These are phyloP conservation scores for Allobates femoralis DNA, from an alignment of 2,797 vertebrate species.

Conservation along the genomic window DNA sequence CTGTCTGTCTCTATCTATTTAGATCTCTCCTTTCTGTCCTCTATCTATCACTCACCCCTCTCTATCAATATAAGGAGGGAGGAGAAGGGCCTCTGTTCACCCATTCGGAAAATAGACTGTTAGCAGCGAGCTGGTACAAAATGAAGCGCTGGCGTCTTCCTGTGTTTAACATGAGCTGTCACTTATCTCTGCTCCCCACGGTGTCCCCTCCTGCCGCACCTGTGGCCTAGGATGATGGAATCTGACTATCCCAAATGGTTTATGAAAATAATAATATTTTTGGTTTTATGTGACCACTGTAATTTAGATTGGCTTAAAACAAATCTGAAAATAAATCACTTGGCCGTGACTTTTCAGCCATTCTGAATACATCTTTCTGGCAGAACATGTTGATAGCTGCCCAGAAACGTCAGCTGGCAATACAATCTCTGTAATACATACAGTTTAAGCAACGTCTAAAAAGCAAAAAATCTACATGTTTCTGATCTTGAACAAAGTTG, in stretches of 20 bases:
- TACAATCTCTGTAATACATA: background rate
- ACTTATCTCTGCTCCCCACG: constrained; percentile 41
- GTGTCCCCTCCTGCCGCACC: fast-evolving
- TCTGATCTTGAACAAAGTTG: background rate
- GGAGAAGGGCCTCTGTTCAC: constrained; percentile 70
- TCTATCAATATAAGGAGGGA: constrained; percentile 59
- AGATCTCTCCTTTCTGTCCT: constrained; percentile 64
- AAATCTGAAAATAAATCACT: background rate
- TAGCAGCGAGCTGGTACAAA: constrained; percentile 62
- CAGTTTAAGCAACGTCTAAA: background rate
- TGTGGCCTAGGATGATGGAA: constrained; percentile 5
- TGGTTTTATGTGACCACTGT: background rate
- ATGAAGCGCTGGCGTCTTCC: constrained; percentile 64
- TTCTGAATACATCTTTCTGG: background rate
- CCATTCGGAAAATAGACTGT: constrained; percentile 74
- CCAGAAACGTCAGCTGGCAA: constrained; percentile 7
- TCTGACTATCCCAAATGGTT: background rate
- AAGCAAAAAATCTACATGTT: background rate
- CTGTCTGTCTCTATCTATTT: constrained; percentile 70
- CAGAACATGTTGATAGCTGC: background rate
- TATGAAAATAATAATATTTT: constrained; percentile 4
- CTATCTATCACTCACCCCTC: constrained; percentile 58
- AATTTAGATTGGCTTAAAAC: background rate
- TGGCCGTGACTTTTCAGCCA: background rate
- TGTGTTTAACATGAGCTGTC: constrained; percentile 68